A percentile compares a stretch with the other conserved stretches of the same genome.
These are phyloP conservation scores for Gallinago jamesoni DNA, from an alignment of 2,113 vertebrate species.

Conservation along the genomic window DNA sequence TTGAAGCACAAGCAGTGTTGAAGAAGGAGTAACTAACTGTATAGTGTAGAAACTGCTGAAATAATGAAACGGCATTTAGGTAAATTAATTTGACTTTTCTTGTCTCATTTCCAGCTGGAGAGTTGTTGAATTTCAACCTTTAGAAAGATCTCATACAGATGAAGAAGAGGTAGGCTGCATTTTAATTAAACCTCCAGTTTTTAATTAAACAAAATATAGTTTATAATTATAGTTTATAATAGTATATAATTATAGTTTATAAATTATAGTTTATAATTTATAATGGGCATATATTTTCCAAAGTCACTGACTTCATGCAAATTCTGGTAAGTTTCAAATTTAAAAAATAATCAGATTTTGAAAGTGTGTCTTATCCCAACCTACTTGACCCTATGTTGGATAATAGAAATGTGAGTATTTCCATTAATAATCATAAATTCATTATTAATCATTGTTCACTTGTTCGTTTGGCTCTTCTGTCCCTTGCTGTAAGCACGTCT, in stretches of 20 bases:
- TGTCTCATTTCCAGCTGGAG: constrained; percentile 83
- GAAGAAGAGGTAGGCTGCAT: constrained; percentile 76
- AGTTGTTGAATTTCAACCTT: constrained; percentile 71
- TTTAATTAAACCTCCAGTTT: constrained; percentile 6
- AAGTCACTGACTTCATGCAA: background rate
- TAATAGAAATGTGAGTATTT: background rate
- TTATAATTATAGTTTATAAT: too few relatives aligned
- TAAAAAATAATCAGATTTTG: background rate
- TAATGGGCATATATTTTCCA: background rate
- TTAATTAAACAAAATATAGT: background rate
- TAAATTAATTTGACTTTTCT: background rate
- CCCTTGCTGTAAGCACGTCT: background rate
- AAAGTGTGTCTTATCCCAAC: background rate
- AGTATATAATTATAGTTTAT: background rate
- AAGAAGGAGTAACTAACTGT: background rate
- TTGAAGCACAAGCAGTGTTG: background rate
- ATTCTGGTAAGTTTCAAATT: background rate
- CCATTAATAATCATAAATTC: background rate
- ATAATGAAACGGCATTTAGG: background rate
- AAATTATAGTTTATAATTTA: background rate
- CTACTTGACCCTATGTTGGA: background rate
- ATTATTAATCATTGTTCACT: background rate
- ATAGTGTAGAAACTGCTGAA: background rate
- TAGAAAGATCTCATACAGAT: constrained; percentile 55
- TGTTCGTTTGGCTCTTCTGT: background rate